Percentiles rank a stretch among this genome's conserved stretches.
phyloP scores from a whole-genome alignment of 2,888 invertebrate genomes.

The Cryptus armator region DNA sequence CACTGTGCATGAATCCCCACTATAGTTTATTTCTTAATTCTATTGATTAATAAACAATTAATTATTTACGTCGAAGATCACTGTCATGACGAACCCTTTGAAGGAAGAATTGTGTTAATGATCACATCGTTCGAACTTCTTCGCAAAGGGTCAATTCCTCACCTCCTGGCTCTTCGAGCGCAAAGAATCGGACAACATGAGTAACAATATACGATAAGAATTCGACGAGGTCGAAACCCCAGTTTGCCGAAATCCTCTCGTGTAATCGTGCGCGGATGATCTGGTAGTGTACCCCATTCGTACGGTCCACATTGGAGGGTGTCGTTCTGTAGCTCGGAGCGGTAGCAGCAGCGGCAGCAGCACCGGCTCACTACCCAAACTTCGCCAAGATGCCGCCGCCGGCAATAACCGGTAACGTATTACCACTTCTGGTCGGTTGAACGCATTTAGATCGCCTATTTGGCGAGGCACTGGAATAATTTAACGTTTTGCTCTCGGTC shows the following conservation, averaged over 20 bases:
- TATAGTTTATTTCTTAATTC: not conserved
- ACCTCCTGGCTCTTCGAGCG: not conserved
- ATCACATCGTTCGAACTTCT: not conserved
- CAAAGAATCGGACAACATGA: not conserved
- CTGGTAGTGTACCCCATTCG: slow-evolving; percentile 3
- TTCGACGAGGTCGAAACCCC: slow-evolving; percentile 28
- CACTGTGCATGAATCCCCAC: not conserved
- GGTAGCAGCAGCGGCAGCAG: slow-evolving; percentile 50
- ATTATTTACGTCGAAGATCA: not conserved
- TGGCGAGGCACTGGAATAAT: slow-evolving; percentile 81
- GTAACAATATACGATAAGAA: slow-evolving; percentile 22
- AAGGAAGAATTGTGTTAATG: not conserved
- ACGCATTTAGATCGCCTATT: slow-evolving; percentile 83
- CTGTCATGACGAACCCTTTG: not conserved
- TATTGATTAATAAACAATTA: not conserved
- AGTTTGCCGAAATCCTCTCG: slow-evolving; percentile 15
- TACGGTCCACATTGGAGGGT: not conserved
- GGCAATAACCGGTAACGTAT: slow-evolving; percentile 82
- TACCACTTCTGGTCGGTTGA: slow-evolving; percentile 82
- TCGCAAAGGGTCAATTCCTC: not conserved
- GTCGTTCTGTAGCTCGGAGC: slow-evolving; percentile 4
- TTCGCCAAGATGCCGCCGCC: slow-evolving; percentile 79
- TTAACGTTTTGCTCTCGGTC: slow-evolving; percentile 77
- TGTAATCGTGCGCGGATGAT: slow-evolving; percentile 21
- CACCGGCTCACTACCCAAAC: slow-evolving; percentile 61